phyloP scores from a whole-genome alignment of 2,888 invertebrate species.

The Caenorhabditis sp. region DNA sequence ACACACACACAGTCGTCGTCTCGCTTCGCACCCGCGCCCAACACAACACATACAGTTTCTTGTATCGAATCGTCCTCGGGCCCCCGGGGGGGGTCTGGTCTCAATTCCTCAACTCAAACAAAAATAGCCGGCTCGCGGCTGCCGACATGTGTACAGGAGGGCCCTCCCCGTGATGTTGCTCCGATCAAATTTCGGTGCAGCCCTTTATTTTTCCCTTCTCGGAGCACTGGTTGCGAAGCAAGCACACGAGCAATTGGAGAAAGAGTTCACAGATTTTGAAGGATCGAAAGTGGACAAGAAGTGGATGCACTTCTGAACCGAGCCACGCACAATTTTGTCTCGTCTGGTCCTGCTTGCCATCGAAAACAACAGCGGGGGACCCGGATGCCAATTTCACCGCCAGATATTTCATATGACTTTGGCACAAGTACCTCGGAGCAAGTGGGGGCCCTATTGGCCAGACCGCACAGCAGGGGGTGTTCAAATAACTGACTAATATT shows the following conservation, averaged over 20 bases:
- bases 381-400: slow-evolving; percentile 31
- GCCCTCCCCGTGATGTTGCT: slow-evolving; percentile 1
- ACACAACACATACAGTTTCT: slow-evolving; percentile 38
- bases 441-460: slow-evolving; percentile 16
- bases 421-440: slow-evolving; percentile 31
- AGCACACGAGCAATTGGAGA: neutral
- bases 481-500: slow-evolving; percentile 52
- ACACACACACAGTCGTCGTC: slow-evolving; percentile 18
- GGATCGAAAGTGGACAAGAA: slow-evolving; percentile 3
- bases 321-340: neutral
- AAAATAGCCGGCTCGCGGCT: slow-evolving; percentile 44
- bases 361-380: slow-evolving; percentile 52
- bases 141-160: slow-evolving; percentile 24
- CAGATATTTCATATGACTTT: slow-evolving; percentile 45
- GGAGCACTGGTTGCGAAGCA: neutral
- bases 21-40: slow-evolving; percentile 30
- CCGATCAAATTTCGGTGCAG: slow-evolving; percentile 39
- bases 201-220: neutral
- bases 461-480: slow-evolving; percentile 54
- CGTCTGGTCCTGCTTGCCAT: too few relatives aligned
- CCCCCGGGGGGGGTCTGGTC: too few relatives aligned
- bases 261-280: slow-evolving; percentile 14
- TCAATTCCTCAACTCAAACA: slow-evolving; percentile 57
- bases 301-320: slow-evolving; percentile 19
- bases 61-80: slow-evolving; percentile 33